Evolutionary conservation across 2,888 invertebrate genomes (phyloP).

Genomic region (Iphiclides podalirius): DNA sequence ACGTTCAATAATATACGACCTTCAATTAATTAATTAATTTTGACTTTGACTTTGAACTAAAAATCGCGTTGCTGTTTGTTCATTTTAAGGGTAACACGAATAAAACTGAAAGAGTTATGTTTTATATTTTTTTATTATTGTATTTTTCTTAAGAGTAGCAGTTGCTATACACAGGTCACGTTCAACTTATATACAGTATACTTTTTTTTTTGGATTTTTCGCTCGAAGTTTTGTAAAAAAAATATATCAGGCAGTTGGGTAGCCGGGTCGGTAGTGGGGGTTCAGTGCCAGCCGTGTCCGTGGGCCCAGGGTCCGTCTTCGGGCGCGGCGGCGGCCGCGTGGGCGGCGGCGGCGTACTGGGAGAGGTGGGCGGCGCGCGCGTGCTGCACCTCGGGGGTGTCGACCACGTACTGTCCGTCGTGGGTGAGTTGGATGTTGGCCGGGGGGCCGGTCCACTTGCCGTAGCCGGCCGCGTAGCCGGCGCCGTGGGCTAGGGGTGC

Average conservation of each 20-base stretch:
- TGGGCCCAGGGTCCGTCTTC: constrained; percentile 65
- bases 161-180: constrained; percentile 65
- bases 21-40: no score
- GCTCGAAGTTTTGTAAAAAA: constrained; percentile 63
- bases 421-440: constrained; percentile 75
- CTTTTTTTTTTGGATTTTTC: constrained; percentile 62
- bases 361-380: constrained; percentile 67
- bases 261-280: constrained; percentile 59
- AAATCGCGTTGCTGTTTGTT: no score
- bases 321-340: constrained; percentile 68
- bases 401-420: constrained; percentile 74
- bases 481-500: constrained; percentile 43
- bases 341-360: constrained; percentile 68
- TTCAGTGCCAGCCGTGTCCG: constrained; percentile 50
- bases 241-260: constrained; percentile 58
- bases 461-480: constrained; percentile 64
- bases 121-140: constrained; percentile 66
- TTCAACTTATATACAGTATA: constrained; percentile 69
- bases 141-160: constrained; percentile 70
- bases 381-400: constrained; percentile 75
- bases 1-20: no score
- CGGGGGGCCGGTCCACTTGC: constrained; percentile 71
- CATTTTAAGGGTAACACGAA: no score
- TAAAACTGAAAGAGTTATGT: no score
- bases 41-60: no score